phyloP scores from a whole-genome alignment of 2,113 vertebrate genomes.

The Riparia riparia region DNA sequence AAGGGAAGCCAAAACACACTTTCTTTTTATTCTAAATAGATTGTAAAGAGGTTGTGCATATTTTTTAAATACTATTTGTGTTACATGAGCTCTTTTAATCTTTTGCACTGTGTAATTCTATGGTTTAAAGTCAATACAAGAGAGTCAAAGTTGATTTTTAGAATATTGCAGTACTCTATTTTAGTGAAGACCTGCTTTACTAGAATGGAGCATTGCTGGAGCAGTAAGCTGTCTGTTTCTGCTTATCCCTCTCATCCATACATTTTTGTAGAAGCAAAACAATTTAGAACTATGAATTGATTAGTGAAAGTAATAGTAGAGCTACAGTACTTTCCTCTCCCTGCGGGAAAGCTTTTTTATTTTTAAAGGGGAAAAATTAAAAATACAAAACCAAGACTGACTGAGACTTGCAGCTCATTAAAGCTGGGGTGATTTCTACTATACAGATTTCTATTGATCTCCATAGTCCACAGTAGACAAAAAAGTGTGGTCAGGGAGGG shows the following conservation, averaged over 20 bases:
- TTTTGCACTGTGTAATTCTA: neutral
- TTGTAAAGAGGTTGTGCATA: neutral
- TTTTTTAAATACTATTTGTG: neutral
- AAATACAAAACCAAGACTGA: slow-evolving; percentile 84
- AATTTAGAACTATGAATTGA: slow-evolving; percentile 85
- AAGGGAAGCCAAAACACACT: neutral
- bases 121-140: neutral
- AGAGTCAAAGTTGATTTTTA: neutral
- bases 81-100: neutral
- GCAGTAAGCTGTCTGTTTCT: neutral
- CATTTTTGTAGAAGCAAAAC: slow-evolving; percentile 64
- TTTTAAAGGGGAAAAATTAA: slow-evolving; percentile 89
- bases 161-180: neutral
- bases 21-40: neutral
- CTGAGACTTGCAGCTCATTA: slow-evolving; percentile 88
- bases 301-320: slow-evolving; percentile 85
- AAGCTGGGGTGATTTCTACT: slow-evolving; percentile 91
- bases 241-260: slow-evolving; percentile 27
- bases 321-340: slow-evolving; percentile 77
- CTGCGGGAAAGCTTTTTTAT: slow-evolving; percentile 82
- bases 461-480: slow-evolving; percentile 83
- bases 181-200: neutral
- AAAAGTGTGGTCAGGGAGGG: slow-evolving; percentile 83
- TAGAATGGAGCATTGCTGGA: neutral
- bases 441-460: slow-evolving; percentile 98